phyloP scores from a whole-genome alignment of 1,140 invertebrate genomes.

The Megathymus violae region DNA sequence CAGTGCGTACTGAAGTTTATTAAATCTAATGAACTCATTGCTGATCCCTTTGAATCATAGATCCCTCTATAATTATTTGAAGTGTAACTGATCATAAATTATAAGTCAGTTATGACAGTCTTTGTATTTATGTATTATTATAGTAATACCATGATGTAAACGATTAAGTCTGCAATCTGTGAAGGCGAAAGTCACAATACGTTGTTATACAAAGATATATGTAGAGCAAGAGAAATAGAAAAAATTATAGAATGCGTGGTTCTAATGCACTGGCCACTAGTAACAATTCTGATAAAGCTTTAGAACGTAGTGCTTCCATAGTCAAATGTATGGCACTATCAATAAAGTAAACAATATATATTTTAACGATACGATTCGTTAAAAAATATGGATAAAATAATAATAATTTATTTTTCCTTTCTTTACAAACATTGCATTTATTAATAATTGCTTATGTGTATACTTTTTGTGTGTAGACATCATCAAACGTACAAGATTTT shows the following conservation, averaged over 20 bases:
- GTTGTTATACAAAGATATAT: neutral
- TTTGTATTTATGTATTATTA: neutral
- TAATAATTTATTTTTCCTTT: too few relatives aligned
- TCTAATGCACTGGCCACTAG: too few relatives aligned
- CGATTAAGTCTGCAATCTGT: neutral
- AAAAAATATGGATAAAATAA: too few relatives aligned
- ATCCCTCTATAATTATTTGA: neutral
- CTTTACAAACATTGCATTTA: too few relatives aligned
- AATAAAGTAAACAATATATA: too few relatives aligned
- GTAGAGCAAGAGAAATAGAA: neutral
- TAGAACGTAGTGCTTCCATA: too few relatives aligned
- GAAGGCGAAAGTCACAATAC: neutral
- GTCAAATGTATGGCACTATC: too few relatives aligned
- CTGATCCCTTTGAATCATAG: neutral
- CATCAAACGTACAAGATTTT: neutral
- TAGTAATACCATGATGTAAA: neutral
- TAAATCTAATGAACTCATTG: slow-evolving; percentile 2
- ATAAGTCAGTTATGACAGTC: slow-evolving; percentile 4
- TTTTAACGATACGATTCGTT: too few relatives aligned
- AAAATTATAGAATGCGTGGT: too few relatives aligned
- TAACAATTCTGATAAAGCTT: too few relatives aligned
- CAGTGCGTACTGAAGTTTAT: slow-evolving; percentile 6
- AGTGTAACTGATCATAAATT: slow-evolving; percentile 15
- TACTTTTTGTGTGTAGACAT: neutral
- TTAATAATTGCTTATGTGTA: too few relatives aligned